phyloP scores from a whole-genome alignment of 2,888 invertebrate genomes.

The Ophion slaviceki region DNA sequence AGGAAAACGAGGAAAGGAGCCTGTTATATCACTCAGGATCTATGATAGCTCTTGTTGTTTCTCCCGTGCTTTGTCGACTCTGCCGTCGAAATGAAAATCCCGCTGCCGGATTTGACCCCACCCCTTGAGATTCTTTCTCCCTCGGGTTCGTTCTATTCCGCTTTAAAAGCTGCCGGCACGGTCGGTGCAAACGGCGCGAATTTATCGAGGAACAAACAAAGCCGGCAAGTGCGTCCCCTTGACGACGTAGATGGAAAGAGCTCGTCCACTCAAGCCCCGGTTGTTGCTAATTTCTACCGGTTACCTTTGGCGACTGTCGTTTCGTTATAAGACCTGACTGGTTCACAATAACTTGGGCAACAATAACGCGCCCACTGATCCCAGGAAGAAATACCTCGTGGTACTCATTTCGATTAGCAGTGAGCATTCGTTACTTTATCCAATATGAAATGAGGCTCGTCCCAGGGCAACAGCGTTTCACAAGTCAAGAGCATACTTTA shows the following conservation, averaged over 20 bases:
- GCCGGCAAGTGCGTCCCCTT: constrained; percentile 38
- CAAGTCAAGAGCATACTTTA: not conserved
- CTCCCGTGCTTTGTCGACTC: constrained; percentile 36
- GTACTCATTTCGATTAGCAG: not conserved
- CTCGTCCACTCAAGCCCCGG: not conserved
- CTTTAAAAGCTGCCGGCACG: not conserved
- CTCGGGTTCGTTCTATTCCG: not conserved
- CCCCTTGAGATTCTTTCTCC: constrained; percentile 24
- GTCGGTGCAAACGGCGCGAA: constrained; percentile 20
- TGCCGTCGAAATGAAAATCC: constrained; percentile 59
- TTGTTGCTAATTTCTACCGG: constrained; percentile 16
- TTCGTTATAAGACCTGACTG: constrained; percentile 45
- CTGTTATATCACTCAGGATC: constrained; percentile 44
- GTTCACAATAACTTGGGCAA: constrained; percentile 54
- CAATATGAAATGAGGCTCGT: not conserved
- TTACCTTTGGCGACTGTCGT: constrained; percentile 15
- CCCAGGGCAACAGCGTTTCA: not conserved
- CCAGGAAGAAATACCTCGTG: not conserved
- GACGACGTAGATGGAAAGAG: constrained; percentile 23
- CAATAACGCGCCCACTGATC: not conserved
- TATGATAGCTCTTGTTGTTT: constrained; percentile 37
- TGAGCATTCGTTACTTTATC: not conserved
- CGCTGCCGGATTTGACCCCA: constrained; percentile 39
- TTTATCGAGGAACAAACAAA: constrained; percentile 28
- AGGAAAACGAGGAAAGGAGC: not conserved